Evolutionary conservation across 2,797 vertebrate genomes (phyloP), one percentile per base, ranked within the genome.

Genomic region (Poecilia gillii): DNA sequence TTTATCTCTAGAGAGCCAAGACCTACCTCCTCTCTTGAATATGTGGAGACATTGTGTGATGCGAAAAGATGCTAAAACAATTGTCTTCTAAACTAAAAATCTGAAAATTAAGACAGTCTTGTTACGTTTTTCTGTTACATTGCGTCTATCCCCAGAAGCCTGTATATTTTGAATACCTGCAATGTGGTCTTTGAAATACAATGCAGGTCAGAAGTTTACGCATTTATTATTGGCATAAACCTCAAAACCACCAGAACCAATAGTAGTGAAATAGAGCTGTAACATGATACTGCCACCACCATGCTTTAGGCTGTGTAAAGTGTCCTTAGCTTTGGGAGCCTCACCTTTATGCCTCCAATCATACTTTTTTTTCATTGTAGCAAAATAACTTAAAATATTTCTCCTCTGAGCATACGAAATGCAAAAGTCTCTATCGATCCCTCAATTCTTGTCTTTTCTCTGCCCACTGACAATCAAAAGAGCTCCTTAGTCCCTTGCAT

Each of bases 381-480:
- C 53, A 55, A 25, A n/a, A 55, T 11, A 55, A 55, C 53, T n/a
- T 25, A n/a, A n/a, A 55, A 55, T 55, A 25, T 53, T 53, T 53
- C 20, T 53, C 49, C 20, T 53, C 2, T 9, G 20, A 53, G 9
- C 11, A 16, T 71, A 18, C 25, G 7, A 28, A 28, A 71, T 3
- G 1, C 12, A 45, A 71, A 45, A 9, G 41, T 46, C n/a, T 71
- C 23, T 14, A 70, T 14, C 36, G 2, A n/a, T 13, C 9, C 66
- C 41, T 71, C 23, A 71, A 46, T 72, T 74, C 73, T 90, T 83
- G 83, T 84, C 81, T 84, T 55, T 78, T 77, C 77, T 75, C 53
- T 45, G 49, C 51, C 73, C 78, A 82, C 64, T 79, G 82, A 90
- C 79, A 81, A 91, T 82, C 80, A 75, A 76, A 83, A 78, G 78